Conservation (phyloP, 2,888 invertebrate species). For the Notodonta dromedarius region DNA sequence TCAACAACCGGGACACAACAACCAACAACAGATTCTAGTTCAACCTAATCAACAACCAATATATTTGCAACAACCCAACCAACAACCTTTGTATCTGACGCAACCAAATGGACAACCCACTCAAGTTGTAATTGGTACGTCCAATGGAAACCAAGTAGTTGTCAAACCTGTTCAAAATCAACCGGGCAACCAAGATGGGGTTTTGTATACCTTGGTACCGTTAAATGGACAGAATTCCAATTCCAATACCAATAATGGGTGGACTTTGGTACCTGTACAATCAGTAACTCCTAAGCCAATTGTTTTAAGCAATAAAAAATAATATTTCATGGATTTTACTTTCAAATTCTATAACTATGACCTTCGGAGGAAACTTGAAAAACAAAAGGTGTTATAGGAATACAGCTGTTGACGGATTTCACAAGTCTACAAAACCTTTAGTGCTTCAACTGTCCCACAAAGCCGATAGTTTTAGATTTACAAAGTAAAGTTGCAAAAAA, state of each 20-base stretch:
- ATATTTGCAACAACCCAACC: constrained; percentile 10
- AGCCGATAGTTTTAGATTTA: too few relatives aligned
- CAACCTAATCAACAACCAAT: constrained; percentile 22
- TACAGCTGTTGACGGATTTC: too few relatives aligned
- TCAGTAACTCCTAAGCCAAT: constrained; percentile 17
- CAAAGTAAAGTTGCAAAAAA: too few relatives aligned
- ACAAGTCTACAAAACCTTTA: too few relatives aligned
- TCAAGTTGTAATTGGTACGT: constrained; percentile 20
- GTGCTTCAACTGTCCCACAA: too few relatives aligned
- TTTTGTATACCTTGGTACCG: constrained; percentile 48
- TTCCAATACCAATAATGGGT: constrained; percentile 17
- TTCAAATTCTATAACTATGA: too few relatives aligned
- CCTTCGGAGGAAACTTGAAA: too few relatives aligned
- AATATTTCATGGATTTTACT: too few relatives aligned
- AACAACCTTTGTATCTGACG: constrained; percentile 11
- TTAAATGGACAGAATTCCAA: constrained; percentile 28
- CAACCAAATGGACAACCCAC: constrained; percentile 12
- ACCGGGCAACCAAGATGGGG: constrained; percentile 24
- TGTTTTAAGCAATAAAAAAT: too few relatives aligned
- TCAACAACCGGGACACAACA: constrained; percentile 13
- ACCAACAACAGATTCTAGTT: constrained; percentile 22
- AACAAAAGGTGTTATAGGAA: too few relatives aligned
- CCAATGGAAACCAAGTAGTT: constrained; percentile 19
- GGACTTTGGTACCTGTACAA: constrained; percentile 25
- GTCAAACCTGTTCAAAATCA: constrained; percentile 24